These are phyloP conservation scores for Catocala nupta DNA, from an alignment of 2,888 invertebrate species.

Conservation along the genomic window DNA sequence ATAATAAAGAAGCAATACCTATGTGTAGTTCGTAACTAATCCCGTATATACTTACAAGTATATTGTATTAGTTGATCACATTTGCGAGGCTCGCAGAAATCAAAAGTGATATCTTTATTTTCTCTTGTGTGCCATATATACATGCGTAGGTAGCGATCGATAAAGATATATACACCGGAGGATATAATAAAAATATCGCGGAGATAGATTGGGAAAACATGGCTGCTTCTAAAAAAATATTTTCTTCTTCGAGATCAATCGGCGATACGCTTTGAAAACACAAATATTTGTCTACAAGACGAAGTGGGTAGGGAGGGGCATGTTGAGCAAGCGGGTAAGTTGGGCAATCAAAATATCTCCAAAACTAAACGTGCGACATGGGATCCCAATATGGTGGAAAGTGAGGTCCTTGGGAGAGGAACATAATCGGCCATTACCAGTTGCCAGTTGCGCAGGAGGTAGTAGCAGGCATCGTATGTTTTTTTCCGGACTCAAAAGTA, in stretches of 20 bases:
- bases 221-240: conserved; percentile 59
- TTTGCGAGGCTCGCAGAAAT: conserved; percentile 8
- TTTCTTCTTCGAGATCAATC: conserved; percentile 58
- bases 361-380: no score
- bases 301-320: conserved; percentile 7
- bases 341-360: no score
- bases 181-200: conserved; percentile 41
- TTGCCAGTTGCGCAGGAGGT: no score
- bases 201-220: conserved; percentile 48
- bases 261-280: conserved; percentile 57
- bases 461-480: no score
- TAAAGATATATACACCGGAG: conserved; percentile 35
- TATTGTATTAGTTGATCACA: conserved; percentile 1
- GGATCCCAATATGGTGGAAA: no score
- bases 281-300: conserved; percentile 60
- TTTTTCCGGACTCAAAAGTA: no score
- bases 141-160: conserved; percentile 13
- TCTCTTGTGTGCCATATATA: neutral
- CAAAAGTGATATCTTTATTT: conserved; percentile 7
- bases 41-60: neutral
- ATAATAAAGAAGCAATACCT: no score
- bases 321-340: no score
- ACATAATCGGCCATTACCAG: no score
- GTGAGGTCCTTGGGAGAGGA: no score
- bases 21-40: no score